Conservation (phyloP, 2,113 vertebrate genomes). For the Austrofundulus limnaeus region DNA sequence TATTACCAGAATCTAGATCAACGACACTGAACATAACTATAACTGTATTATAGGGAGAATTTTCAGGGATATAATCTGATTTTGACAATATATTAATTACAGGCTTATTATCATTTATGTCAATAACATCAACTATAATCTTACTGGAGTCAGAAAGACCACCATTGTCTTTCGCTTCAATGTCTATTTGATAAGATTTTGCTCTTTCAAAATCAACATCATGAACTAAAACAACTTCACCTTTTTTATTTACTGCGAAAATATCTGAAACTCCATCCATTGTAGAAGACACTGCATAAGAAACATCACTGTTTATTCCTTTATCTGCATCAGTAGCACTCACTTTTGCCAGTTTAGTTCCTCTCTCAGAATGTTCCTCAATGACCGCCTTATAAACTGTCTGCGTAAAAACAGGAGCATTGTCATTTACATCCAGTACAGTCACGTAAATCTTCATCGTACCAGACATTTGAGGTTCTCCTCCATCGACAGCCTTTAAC, state of each 20-base stretch:
- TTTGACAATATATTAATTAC: slow-evolving; percentile 43
- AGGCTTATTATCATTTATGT: too few species aligned
- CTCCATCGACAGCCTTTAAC: slow-evolving; percentile 57
- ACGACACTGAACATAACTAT: slow-evolving; percentile 53
- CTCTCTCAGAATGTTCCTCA: slow-evolving; percentile 61
- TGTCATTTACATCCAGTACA: slow-evolving; percentile 64
- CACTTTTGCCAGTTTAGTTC: slow-evolving; percentile 57
- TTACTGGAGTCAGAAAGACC: slow-evolving; percentile 63
- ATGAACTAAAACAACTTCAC: slow-evolving; percentile 66
- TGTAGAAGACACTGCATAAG: slow-evolving; percentile 70
- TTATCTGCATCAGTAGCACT: too few species aligned
- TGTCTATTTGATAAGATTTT: slow-evolving; percentile 57
- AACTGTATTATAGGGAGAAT: slow-evolving; percentile 40
- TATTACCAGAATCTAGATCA: slow-evolving; percentile 62
- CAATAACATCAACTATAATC: too few species aligned
- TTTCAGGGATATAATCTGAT: slow-evolving; percentile 55
- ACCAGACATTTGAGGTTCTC: slow-evolving; percentile 53
- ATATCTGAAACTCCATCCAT: slow-evolving; percentile 36
- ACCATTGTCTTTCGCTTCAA: slow-evolving; percentile 75
- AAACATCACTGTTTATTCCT: slow-evolving; percentile 66
- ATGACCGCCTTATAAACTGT: slow-evolving; percentile 66
- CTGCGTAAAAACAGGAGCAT: slow-evolving; percentile 68
- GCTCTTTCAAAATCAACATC: slow-evolving; percentile 77
- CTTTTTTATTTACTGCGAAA: slow-evolving; percentile 73
- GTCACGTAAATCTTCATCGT: slow-evolving; percentile 47